These are phyloP conservation scores for Cecidostiba fungosa DNA, from an alignment of 2,888 invertebrate genomes.

Conservation along the genomic window DNA sequence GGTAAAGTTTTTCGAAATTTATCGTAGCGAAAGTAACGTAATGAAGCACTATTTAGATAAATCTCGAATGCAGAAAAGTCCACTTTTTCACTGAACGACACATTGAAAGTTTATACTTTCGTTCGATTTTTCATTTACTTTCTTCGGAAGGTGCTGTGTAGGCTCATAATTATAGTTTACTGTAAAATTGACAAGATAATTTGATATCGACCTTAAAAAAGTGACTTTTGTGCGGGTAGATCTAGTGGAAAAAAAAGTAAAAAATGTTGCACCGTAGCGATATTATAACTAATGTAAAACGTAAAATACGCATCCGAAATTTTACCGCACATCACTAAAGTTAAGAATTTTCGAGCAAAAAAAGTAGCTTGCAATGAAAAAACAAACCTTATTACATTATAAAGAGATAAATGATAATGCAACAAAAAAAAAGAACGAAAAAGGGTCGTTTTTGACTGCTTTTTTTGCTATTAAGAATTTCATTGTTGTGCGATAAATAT, in stretches of 20 bases:
- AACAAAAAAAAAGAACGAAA: conserved; percentile 41
- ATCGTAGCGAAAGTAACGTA: conserved; percentile 29
- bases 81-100: background rate
- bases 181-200: background rate
- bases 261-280: conserved; percentile 48
- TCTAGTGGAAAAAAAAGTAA: conserved; percentile 7
- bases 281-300: conserved; percentile 20
- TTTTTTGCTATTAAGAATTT: conserved; percentile 65
- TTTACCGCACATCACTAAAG: conserved; percentile 58
- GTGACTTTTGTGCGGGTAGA: conserved; percentile 31
- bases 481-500: conserved; percentile 58
- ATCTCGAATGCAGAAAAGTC: conserved; percentile 27
- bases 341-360: conserved; percentile 52
- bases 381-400: conserved; percentile 31
- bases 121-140: background rate
- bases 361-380: conserved; percentile 47
- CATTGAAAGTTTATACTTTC: background rate
- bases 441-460: conserved; percentile 56
- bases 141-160: background rate
- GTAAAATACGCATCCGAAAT: conserved; percentile 55
- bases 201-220: background rate
- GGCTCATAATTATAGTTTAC: background rate
- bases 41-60: conserved; percentile 26
- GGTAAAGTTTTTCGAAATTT: conserved; percentile 27
- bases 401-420: conserved; percentile 33